Evolutionary conservation across 2,113 vertebrate genomes (phyloP).

Genomic region (Crotalus viridis): DNA sequence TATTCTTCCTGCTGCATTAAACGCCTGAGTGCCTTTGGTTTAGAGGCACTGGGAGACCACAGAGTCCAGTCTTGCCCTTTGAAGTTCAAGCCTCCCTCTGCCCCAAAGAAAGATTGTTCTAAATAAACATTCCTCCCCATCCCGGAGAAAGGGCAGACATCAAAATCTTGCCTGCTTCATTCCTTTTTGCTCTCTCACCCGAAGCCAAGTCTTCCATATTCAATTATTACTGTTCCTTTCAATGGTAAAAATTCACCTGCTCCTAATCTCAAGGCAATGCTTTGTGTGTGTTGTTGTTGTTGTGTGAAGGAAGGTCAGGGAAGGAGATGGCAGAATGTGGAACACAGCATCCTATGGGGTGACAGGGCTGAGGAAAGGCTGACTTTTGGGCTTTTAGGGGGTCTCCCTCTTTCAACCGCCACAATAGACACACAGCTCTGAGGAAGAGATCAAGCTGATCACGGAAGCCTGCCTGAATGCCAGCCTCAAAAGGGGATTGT

Average conservation of each 20-base stretch:
- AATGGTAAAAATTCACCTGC: not conserved
- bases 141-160: not conserved
- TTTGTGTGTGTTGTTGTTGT: too few species aligned
- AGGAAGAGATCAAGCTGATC: fast-evolving
- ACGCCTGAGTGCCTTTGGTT: not conserved
- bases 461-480: not conserved
- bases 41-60: not conserved
- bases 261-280: not conserved
- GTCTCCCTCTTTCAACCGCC: not conserved
- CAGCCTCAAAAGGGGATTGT: not conserved
- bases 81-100: not conserved
- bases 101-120: too few species aligned
- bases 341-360: fast-evolving
- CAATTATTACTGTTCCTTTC: not conserved
- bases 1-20: not conserved
- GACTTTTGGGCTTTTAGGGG: fast-evolving
- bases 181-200: not conserved
- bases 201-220: not conserved
- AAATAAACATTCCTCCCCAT: not conserved
- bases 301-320: too few species aligned
- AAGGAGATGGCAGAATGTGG: not conserved
- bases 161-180: not conserved
- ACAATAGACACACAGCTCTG: fast-evolving
- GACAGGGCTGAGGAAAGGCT: not conserved
- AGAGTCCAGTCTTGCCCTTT: not conserved